Base-by-base conservation (phyloP, 2,888 invertebrate species). In the Luperina nickerlii region DNA sequence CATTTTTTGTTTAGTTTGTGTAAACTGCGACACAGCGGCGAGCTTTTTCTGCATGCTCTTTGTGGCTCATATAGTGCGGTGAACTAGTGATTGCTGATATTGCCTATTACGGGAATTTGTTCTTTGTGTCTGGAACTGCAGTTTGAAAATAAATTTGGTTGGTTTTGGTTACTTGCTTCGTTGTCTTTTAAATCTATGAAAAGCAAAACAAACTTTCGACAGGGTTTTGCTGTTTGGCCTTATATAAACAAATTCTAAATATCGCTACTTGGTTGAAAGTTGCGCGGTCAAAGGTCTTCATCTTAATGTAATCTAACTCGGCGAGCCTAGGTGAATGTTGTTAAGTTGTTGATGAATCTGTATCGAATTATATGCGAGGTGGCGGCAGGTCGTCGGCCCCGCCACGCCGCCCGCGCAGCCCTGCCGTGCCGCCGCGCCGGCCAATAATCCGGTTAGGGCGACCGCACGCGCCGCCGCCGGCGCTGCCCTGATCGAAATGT, bases 401-500 rank as follows among this genome's bases (percentile, higher is more conserved):
- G 72, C 78, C 84, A 78, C 81, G 80, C 86, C 86, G 81, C 83
- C 74, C 87, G 85, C 78, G 82, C 79, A 75, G 74, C 69, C 79
- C 82, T 79, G 79, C 85, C 86, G 66, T 66, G 87, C 88, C 88
- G 86, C 83, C 86, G 89, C 83, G 76, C 87, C 88, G 91, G 89
- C 92, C 91, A 90, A 91, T 96, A 96, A 96, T 96, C 95, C 92
- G 91, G 94, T 96, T 96, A 96, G 90, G 92, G 91, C 91, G 91
- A 94, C 95, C 94, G 93, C 95, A 94, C 93, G 92, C 95, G 95
- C 93, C 91, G 91, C 90, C 89, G 90, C 84, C 91, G 91, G 91
- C 91, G 80, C 88, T 88, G 91, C 89, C 89, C 94, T 95, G 95
- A 96, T 96, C 95, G 95, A 95, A 95, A 94, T 92, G 89, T 96